Conservation (phyloP, 2,888 invertebrate species). For the Cistogaster globosa region DNA sequence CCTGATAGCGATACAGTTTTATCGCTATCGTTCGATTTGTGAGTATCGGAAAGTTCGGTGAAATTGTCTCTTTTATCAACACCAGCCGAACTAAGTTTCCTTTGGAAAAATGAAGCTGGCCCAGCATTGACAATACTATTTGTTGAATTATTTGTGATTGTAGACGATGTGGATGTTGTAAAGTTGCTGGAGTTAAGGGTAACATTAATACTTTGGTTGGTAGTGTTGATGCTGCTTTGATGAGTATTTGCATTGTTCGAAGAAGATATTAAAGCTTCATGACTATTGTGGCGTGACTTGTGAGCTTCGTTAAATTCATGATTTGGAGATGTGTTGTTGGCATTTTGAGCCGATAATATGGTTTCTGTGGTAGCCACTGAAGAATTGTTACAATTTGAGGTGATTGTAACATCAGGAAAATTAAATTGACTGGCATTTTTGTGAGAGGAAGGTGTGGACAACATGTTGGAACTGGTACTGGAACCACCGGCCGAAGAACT, state of each 20-base stretch:
- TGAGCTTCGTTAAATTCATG: constrained; percentile 54
- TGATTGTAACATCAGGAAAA: constrained; percentile 82
- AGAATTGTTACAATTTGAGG: constrained; percentile 73
- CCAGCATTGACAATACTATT: constrained; percentile 74
- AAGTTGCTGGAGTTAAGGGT: constrained; percentile 52
- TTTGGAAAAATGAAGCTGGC: constrained; percentile 80
- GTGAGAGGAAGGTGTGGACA: constrained; percentile 78
- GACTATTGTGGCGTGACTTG: constrained; percentile 62
- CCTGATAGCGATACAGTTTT: constrained; percentile 89
- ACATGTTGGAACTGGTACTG: constrained; percentile 76
- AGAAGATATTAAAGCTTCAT: constrained; percentile 59
- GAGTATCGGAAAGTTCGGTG: constrained; percentile 84
- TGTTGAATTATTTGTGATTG: constrained; percentile 47
- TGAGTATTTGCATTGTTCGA: constrained; percentile 63
- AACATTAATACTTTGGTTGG: constrained; percentile 71
- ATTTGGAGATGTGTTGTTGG: constrained; percentile 61
- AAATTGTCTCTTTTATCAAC: constrained; percentile 79
- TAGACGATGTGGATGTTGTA: constrained; percentile 52
- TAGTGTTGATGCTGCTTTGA: constrained; percentile 55
- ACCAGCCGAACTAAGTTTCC: constrained; percentile 83
- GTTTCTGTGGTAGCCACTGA: constrained; percentile 75
- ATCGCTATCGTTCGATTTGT: constrained; percentile 87
- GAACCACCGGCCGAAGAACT: constrained; percentile 76
- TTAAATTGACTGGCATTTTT: constrained; percentile 82
- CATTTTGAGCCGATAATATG: constrained; percentile 77